Conservation (phyloP, 2,113 vertebrate genomes). For the Pardalotus punctatus region DNA sequence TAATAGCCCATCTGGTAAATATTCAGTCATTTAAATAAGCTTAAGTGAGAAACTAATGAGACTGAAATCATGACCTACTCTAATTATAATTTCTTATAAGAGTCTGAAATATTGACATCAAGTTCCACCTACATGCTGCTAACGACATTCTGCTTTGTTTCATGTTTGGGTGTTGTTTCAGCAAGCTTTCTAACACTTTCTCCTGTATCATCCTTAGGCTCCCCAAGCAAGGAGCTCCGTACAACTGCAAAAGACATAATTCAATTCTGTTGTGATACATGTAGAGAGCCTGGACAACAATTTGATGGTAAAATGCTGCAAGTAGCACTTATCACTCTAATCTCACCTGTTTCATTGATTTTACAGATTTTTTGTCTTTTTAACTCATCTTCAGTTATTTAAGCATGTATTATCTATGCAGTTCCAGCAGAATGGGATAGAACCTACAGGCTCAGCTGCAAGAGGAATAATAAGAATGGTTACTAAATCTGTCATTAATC, state of each 20-base stretch:
- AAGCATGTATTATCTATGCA: neutral
- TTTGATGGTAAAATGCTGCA: neutral
- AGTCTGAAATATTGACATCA: neutral
- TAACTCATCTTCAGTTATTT: neutral
- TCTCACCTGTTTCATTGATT: neutral
- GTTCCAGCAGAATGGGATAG: neutral
- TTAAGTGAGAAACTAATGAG: constrained; percentile 4
- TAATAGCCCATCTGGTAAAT: neutral
- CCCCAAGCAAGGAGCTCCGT: rapidly evolving
- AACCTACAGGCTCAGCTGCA: constrained; percentile 8
- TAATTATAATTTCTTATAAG: neutral
- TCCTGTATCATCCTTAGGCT: neutral
- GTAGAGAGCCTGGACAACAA: neutral
- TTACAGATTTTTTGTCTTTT: neutral
- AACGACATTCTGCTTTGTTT: neutral
- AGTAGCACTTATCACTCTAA: neutral
- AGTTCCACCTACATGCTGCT: neutral
- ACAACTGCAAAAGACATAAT: neutral
- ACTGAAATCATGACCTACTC: neutral
- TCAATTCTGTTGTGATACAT: neutral
- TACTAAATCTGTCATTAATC: constrained; percentile 56
- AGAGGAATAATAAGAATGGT: neutral
- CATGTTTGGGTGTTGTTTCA: neutral
- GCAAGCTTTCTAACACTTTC: neutral
- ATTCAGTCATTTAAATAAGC: neutral